Evolutionary conservation across 2,797 vertebrate species (phyloP), one percentile per base, ranked within the genome.

Genomic region (Poeciliopsis paucimaculata): DNA sequence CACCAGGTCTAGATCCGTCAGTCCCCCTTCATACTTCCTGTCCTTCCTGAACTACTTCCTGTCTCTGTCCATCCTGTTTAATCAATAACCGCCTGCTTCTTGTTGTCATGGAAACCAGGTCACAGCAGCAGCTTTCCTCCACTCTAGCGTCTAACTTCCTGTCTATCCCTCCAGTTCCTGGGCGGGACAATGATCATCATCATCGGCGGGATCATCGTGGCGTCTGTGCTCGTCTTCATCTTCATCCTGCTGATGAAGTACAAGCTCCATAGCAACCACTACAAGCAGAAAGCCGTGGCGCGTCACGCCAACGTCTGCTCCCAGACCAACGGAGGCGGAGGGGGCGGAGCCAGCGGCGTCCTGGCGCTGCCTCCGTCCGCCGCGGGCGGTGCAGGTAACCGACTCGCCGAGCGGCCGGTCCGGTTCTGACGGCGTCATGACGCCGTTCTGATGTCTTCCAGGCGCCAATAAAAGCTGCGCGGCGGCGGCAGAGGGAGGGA

Each of bases 111-210:
- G 60, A 36, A 64, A 64, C 28, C 18, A 8, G 16, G 16, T 18
- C 60, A 64, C 16, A 64, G 26, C 53, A 57, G 26, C 53, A n/a
- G 26, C 53, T 16, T 34, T 62, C 15, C 31, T 62, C 31, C 15
- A 15, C 15, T 7, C 2, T 64, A 8, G 8, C 2, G 20, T 68
- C 36, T 68, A 41, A 68, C 64, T 26, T 41, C 10, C 64, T 41
- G 36, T 41, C 20, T 23, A 0, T 23, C 0, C 70, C 57, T 23
- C 0, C 82, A 97, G 93, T 97, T 98, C 76, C 93, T 98, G 0
- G 97, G 97, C 0, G 97, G 97, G 0, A 98, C 97, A 75, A 97
- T 98, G 96, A 98, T 98, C 93, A 97, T 98, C 89, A 96, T 98
- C 78, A 97, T 98, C 0, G 97, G 97, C 0, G 97, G 97, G 0